Base-by-base conservation (phyloP, 2,113 vertebrate species). In the Chloroceryle aenea region DNA sequence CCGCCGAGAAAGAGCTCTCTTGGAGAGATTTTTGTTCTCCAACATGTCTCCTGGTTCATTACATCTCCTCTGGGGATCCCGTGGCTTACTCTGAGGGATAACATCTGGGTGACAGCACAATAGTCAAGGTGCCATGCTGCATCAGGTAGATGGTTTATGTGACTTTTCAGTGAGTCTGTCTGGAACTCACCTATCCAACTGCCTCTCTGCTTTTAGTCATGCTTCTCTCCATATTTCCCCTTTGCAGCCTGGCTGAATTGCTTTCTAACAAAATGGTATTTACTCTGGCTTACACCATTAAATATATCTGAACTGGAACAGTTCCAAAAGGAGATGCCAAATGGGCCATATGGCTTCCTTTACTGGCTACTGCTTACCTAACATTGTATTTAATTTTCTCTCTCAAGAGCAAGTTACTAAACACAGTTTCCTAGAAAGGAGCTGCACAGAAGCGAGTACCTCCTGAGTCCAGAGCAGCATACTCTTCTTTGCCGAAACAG, bases 301-400 rank as follows among this genome's bases (percentile, higher is more conserved):
- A 78, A 34, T 67, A 47, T 62, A 92, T 81, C 76, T 84, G 83
- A 84, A 81, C 45, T 81, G 92, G 69, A 87, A 81, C 29, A 22
- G 30, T 56, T 86, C 73, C 89, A 95, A 81, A 86, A 91, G 59
- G 63, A 84, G 47, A 93, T 38, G 64, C 56, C 91, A 89, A 94
- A 93, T 67, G 42, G 89, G 73, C 80, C 81, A 81, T 47, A 61
- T 88, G 80, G n/a, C 91, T 90, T 89, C 55, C 56, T 92, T 81
- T 72, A 87, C 64, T 1, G 6, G 83, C 80, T 95, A 63, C 75
- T 77, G 69, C 73, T 88, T 64, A 81, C 83, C 83, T 77, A 80
- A 78, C 18, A 10, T 7, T 62, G 48, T 62, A 71, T 64, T 87
- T 89, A 15, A 79, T 48, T 85, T 94, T 76, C 64, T 59, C 36